Base-by-base conservation (phyloP, 2,113 vertebrate genomes). In the Aphelocoma coerulescens region DNA sequence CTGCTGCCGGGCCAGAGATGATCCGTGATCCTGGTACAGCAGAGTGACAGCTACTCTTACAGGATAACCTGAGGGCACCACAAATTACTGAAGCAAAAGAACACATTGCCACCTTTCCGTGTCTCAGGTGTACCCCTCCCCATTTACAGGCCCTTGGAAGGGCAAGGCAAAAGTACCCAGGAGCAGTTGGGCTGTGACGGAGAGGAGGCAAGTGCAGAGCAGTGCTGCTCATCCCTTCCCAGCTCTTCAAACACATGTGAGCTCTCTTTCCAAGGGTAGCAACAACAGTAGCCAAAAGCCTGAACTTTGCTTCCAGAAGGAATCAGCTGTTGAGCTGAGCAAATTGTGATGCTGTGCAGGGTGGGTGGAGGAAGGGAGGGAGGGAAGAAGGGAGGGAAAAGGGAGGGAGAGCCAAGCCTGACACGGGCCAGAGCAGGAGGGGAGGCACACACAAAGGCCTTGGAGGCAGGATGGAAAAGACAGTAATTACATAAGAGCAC, bases 401-500 rank as follows among this genome's bases (percentile, higher is more conserved):
- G 44, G 28, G 39, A 62, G 73, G 10, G 51, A 87, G 41, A 84
- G 54, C 44, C 62, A 74, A 95, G 91, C 18, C 48, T 51, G 51
- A 62, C 80, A 58, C 8, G 7, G 83, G 77, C 77, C 68, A 57
- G 80, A 51, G 65, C 55, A 20, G 44, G 58, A 51, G 66, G 89
- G 78, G 67, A 86, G 86, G 86, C 80, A 92, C 76, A 84, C 68
- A 61, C 52, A 91, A 75, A 95, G 57, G 76, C 95, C 91, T 89
- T 5, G 30, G 51, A 95, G 91, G 96, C 95, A 96, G 94, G 95
- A 96, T 95, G 93, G 91, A 96, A 94, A 94, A 95, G 95, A 93
- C 93, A 62, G 79, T 94, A 95, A 96, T 97, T 97, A 97, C 96
- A 97, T 96, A 97, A 97, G 80, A 94, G 35, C 92, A 80, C 77